A percentile compares a stretch with the other conserved stretches of the same genome.
Conservation (phyloP, 2,888 invertebrate species). For the Ephialtes manifestator region DNA sequence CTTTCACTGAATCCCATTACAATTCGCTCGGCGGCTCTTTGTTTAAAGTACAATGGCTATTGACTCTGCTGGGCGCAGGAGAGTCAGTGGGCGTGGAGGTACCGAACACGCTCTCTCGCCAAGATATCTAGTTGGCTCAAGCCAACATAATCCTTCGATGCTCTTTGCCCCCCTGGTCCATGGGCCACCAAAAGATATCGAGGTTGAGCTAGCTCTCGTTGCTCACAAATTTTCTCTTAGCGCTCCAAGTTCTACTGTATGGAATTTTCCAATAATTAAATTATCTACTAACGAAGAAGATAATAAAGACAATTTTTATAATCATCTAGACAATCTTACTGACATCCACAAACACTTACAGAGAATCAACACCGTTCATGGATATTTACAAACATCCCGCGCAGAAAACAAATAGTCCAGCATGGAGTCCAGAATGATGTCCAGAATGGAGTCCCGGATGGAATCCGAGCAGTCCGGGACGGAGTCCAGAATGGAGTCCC, state of each 20-base stretch:
- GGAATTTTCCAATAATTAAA: not conserved
- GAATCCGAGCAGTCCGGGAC: no score
- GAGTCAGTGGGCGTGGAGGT: slow-evolving; percentile 59
- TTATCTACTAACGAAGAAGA: not conserved
- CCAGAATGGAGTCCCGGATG: no score
- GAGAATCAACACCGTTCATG: no score
- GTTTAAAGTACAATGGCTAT: slow-evolving; percentile 83
- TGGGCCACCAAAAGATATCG: slow-evolving; percentile 33
- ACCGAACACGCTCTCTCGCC: slow-evolving; percentile 50
- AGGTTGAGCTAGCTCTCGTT: not conserved
- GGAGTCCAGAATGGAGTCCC: no score
- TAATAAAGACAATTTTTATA: not conserved
- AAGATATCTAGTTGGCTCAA: slow-evolving; percentile 58
- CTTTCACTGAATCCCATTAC: slow-evolving; percentile 82
- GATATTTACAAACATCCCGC: no score
- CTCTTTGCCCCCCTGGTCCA: slow-evolving; percentile 36
- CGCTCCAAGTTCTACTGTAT: not conserved
- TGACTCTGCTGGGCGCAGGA: slow-evolving; percentile 77
- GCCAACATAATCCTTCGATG: slow-evolving; percentile 60
- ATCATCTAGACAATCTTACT: no score
- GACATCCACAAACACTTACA: no score
- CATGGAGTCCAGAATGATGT: no score
- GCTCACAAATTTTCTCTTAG: slow-evolving; percentile 9
- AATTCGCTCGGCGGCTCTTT: slow-evolving; percentile 79
- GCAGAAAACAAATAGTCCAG: no score